phyloP scores from a whole-genome alignment of 2,888 invertebrate genomes.

The Eurytoma adleriae region DNA sequence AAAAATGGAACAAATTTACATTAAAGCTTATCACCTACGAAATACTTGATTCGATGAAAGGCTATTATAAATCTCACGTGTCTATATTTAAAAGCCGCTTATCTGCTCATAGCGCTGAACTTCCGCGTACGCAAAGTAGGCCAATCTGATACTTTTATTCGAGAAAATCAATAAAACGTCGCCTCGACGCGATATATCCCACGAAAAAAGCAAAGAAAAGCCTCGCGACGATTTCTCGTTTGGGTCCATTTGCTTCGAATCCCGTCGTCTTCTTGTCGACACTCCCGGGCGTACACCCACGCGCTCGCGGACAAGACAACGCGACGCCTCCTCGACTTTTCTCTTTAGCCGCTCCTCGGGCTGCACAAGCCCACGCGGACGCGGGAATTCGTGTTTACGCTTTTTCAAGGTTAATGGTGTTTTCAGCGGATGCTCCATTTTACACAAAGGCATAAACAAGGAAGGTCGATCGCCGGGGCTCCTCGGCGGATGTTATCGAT shows the following conservation, averaged over 20 bases:
- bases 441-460: too few relatives aligned
- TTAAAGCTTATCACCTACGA: too few relatives aligned
- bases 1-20: too few relatives aligned
- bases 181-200: neutral
- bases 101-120: neutral
- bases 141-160: neutral
- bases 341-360: slow-evolving; percentile 2
- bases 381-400: neutral
- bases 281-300: neutral
- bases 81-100: too few relatives aligned
- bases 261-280: neutral
- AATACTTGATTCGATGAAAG: too few relatives aligned
- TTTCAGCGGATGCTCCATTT: too few relatives aligned
- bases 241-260: slow-evolving; percentile 29
- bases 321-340: slow-evolving; percentile 5
- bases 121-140: neutral
- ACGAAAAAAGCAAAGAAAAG: slow-evolving; percentile 1
- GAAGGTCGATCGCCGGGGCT: too few relatives aligned
- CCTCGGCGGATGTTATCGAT: too few relatives aligned
- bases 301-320: neutral
- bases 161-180: slow-evolving; percentile 25
- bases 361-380: neutral
- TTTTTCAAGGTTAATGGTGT: neutral
- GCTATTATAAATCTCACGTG: too few relatives aligned
- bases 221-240: slow-evolving; percentile 12